Evolutionary conservation across 2,113 vertebrate species (phyloP).

Genomic region (Sander lucioperca): DNA sequence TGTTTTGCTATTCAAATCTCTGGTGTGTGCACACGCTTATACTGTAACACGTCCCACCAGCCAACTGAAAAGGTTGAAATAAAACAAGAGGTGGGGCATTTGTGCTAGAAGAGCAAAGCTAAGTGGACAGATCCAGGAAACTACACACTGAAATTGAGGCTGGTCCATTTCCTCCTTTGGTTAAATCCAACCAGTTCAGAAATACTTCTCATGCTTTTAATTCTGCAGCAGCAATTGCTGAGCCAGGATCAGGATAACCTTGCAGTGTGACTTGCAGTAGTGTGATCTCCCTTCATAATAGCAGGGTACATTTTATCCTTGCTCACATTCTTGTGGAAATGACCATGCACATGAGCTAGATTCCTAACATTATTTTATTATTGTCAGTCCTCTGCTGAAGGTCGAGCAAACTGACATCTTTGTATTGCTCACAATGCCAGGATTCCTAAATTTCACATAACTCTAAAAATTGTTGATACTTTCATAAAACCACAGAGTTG

Average conservation of each 20-base stretch:
- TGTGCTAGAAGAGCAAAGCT: not conserved
- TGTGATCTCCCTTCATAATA: conserved; percentile 56
- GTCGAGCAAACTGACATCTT: conserved; percentile 16
- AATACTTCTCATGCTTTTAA: conserved; percentile 75
- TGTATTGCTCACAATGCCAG: conserved; percentile 30
- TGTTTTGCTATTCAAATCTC: conserved; percentile 70
- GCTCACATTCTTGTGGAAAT: conserved; percentile 77
- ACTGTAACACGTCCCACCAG: not conserved
- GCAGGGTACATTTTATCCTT: conserved; percentile 60
- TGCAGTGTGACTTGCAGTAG: conserved; percentile 47
- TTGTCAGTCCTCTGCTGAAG: conserved; percentile 35
- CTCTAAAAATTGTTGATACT: conserved; percentile 41
- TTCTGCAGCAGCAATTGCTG: conserved; percentile 53
- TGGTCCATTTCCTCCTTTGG: conserved; percentile 64
- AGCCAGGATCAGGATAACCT: conserved; percentile 58
- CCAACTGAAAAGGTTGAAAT: not conserved
- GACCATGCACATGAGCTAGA: conserved; percentile 42
- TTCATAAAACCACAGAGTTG: conserved; percentile 62
- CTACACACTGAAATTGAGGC: conserved; percentile 33
- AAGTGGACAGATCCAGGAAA: conserved; percentile 29
- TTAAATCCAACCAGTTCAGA: conserved; percentile 57
- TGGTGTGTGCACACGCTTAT: not conserved
- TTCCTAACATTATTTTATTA: conserved; percentile 68
- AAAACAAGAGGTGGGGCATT: not conserved
- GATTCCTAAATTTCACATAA: conserved; percentile 15